phyloP scores from a whole-genome alignment of 1,140 invertebrate genomes.

The Pachypsylla venusta region DNA sequence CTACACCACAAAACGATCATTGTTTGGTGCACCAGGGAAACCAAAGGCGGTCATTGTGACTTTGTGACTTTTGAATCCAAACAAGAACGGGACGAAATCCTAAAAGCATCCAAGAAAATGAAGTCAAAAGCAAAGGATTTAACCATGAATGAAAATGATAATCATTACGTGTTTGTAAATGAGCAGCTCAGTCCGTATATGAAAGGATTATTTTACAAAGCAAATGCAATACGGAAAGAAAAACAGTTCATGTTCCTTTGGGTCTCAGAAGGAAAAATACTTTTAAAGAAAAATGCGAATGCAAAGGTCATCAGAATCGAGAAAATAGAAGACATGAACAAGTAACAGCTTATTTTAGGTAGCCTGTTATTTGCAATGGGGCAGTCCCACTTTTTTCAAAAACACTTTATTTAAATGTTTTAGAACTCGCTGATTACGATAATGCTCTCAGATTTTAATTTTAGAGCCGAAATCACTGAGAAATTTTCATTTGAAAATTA shows the following conservation, averaged over 20 bases:
- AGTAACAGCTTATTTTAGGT: no score
- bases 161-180: not conserved
- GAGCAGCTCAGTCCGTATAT: not conserved
- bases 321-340: slow-evolving; percentile 2
- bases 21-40: not conserved
- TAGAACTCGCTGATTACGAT: no score
- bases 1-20: not conserved
- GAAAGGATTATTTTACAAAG: not conserved
- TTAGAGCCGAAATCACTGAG: no score
- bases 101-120: not conserved
- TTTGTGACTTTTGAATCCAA: not conserved
- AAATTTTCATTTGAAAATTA: no score
- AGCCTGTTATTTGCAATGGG: no score
- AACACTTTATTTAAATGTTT: no score
- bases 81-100: not conserved
- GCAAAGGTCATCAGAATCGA: not conserved
- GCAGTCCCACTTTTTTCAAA: no score
- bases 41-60: not conserved
- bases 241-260: not conserved
- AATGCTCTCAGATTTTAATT: no score
- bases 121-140: not conserved
- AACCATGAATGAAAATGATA: not conserved
- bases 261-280: not conserved
- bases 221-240: not conserved
- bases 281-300: not conserved